phyloP scores from a whole-genome alignment of 2,113 vertebrate genomes.

The Lagopus leucura region DNA sequence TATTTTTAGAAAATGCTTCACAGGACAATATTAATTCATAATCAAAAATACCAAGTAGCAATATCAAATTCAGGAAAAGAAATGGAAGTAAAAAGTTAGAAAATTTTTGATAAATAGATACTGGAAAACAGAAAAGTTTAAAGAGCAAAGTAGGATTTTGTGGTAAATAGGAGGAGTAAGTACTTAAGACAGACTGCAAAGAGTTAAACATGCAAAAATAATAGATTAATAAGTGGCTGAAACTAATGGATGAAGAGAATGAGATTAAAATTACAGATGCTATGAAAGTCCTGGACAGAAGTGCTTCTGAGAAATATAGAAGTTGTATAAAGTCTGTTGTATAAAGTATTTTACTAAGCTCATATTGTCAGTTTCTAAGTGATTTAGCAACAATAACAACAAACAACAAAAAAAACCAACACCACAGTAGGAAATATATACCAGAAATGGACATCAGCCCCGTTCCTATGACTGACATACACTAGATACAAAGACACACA shows the following conservation, averaged over 20 bases:
- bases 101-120: neutral
- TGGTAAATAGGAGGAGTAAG: neutral
- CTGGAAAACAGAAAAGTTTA: neutral
- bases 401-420: neutral
- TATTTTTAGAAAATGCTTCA: neutral
- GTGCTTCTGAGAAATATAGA: neutral
- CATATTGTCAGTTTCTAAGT: neutral
- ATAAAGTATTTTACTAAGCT: neutral
- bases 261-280: neutral
- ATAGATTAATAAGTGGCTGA: neutral
- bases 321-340: neutral
- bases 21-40: neutral
- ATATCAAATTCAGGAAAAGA: neutral
- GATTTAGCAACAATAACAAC: neutral
- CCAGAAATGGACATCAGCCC: neutral
- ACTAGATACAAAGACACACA: neutral
- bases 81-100: neutral
- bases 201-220: neutral
- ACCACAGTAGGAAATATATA: neutral
- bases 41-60: neutral
- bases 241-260: neutral
- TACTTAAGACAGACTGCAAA: neutral
- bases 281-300: neutral
- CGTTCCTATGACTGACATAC: neutral
- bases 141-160: neutral